phyloP scores from a whole-genome alignment of 2,888 invertebrate species.

The Acanthosoma haemorrhoidale region DNA sequence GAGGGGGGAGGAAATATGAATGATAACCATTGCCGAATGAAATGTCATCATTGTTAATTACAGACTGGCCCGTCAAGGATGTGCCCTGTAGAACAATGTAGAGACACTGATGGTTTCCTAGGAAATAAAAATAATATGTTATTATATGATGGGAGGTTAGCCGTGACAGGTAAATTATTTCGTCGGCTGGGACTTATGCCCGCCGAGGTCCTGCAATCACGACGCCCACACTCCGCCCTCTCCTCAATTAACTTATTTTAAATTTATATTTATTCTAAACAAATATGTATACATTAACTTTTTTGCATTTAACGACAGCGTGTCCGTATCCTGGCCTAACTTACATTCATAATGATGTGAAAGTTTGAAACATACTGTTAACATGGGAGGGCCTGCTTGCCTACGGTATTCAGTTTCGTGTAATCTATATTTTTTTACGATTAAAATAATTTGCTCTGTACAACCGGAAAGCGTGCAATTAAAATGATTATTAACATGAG shows the following conservation, averaged over 20 bases:
- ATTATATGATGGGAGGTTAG: neutral
- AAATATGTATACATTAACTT: neutral
- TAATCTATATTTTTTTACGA: too few species aligned
- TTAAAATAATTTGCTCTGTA: too few species aligned
- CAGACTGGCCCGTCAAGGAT: neutral
- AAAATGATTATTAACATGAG: too few species aligned
- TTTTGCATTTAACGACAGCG: neutral
- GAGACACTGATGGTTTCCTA: neutral
- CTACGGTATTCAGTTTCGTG: too few species aligned
- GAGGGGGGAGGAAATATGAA: conserved; percentile 23
- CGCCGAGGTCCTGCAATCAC: neutral
- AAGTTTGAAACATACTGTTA: too few species aligned
- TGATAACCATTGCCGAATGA: conserved; percentile 16
- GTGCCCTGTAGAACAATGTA: conserved; percentile 6
- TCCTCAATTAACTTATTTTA: neutral
- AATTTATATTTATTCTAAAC: neutral
- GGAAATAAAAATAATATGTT: conserved; percentile 28
- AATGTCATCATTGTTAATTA: conserved; percentile 21
- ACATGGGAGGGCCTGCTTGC: too few species aligned
- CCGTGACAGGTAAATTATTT: conserved; percentile 12
- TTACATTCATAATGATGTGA: too few species aligned
- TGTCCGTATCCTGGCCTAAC: neutral
- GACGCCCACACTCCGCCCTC: conserved; percentile 1
- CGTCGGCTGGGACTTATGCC: neutral
- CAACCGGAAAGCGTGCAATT: too few species aligned